These are phyloP conservation scores for Megaceryle maxima DNA, from an alignment of 2,113 vertebrate genomes.

Conservation along the genomic window DNA sequence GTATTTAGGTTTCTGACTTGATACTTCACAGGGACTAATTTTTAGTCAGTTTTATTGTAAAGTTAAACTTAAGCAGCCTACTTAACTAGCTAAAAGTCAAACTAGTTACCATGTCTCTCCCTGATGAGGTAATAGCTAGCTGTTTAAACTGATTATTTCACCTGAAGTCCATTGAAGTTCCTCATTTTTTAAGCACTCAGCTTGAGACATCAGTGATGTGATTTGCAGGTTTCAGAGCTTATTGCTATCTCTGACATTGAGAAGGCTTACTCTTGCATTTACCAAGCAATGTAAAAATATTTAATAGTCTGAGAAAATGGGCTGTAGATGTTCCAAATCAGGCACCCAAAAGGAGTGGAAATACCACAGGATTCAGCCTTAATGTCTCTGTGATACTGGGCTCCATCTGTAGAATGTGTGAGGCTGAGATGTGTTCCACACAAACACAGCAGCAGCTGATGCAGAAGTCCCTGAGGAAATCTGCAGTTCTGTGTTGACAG, in stretches of 20 bases:
- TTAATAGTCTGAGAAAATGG: not conserved
- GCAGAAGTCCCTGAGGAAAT: not conserved
- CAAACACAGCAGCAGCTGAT: not conserved
- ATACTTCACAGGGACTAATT: no score
- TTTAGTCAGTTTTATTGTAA: no score
- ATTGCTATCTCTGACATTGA: not conserved
- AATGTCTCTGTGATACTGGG: not conserved
- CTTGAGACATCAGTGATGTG: not conserved
- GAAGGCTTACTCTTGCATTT: not conserved
- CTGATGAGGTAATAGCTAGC: not conserved
- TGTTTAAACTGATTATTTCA: not conserved
- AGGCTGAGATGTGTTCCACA: not conserved
- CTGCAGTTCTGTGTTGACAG: not conserved
- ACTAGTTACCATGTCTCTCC: not conserved
- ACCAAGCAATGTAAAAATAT: not conserved
- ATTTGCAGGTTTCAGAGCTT: not conserved
- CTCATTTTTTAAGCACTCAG: not conserved
- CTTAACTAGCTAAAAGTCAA: not conserved
- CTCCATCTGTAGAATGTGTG: fast-evolving
- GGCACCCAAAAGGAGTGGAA: not conserved
- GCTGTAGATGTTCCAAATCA: not conserved
- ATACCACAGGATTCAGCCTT: not conserved
- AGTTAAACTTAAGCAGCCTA: no score
- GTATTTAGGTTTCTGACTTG: no score
- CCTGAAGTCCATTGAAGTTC: not conserved